Base-by-base conservation (phyloP, 1,140 invertebrate genomes). In the Tetramorium parvispinum region DNA sequence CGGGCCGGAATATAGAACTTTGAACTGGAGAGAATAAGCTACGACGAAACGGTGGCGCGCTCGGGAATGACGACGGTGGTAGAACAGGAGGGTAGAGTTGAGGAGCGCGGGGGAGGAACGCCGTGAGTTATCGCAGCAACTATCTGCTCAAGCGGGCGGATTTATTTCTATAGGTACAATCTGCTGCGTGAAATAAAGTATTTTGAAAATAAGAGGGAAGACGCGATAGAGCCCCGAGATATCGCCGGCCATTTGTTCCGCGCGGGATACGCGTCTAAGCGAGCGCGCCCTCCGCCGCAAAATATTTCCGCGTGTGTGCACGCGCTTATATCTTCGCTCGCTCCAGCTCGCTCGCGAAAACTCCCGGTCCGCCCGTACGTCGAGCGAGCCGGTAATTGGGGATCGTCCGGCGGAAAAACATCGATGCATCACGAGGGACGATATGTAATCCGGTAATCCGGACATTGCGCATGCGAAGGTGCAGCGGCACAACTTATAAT, bases 131-230 rank as follows among this genome's bases (percentile, higher is more conserved):
- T 93, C 91, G 92, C 87, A 63, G 88, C 92, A 92, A 93, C 92
- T 93, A 94, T 94, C 94, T 92, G 93, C 91, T 93, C 92, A 93
- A 92, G 89, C 89, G 90, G 90, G 83, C 89, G 91, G 93, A 94
- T 95, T 95, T 94, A 94, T 94, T 93, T 93, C 93, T 93, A 94
- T 94, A 94, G 93, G 93, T 94, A 93, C 94, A 94, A 94, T 94
- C 93, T 94, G 93, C 93, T 91, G 85, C 88, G 85, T 89, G 77
- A 93, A 94, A 95, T 94, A 94, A 94, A 94, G 90, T 94, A 93
- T 94, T 94, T 92, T 87, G 83, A 88, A 91, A 91, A 91, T 91
- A 91, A 91, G 89, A 81, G 86, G 86, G 78, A 83, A 82, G 51
- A 73, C 76, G 81, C 79, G 90, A 87, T 91, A 70, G 81, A 91